phyloP scores from a whole-genome alignment of 1,140 invertebrate species.

The Lucilia cuprina region DNA sequence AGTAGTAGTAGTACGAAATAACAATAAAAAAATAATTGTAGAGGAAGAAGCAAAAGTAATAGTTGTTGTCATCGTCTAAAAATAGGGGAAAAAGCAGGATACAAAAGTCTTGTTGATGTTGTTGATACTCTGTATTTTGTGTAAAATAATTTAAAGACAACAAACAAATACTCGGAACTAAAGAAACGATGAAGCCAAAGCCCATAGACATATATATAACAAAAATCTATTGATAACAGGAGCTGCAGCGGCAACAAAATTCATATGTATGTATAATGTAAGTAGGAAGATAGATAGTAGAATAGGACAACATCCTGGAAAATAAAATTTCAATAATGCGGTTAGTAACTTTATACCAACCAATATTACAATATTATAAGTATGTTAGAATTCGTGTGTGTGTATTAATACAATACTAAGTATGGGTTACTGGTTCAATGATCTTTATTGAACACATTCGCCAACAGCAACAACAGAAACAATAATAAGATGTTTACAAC shows the following conservation, averaged over 20 bases:
- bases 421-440: slow-evolving; percentile 14
- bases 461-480: neutral
- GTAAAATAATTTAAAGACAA: neutral
- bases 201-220: neutral
- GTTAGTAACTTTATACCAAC: neutral
- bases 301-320: neutral
- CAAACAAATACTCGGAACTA: neutral
- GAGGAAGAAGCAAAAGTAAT: neutral
- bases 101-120: neutral
- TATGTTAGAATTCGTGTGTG: neutral
- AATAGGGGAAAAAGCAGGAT: neutral
- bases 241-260: neutral
- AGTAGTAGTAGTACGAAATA: neutral
- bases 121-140: neutral
- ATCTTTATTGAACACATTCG: slow-evolving; percentile 16
- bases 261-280: neutral
- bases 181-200: neutral
- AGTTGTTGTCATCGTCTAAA: neutral
- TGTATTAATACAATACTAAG: neutral
- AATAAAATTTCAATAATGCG: slow-evolving; percentile 15
- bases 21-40: too few species aligned
- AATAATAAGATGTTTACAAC: neutral
- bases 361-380: too few species aligned
- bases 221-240: neutral
- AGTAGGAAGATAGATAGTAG: neutral